These are phyloP conservation scores for Nemoura dubitans DNA, from an alignment of 2,888 invertebrate species.

Conservation along the genomic window DNA sequence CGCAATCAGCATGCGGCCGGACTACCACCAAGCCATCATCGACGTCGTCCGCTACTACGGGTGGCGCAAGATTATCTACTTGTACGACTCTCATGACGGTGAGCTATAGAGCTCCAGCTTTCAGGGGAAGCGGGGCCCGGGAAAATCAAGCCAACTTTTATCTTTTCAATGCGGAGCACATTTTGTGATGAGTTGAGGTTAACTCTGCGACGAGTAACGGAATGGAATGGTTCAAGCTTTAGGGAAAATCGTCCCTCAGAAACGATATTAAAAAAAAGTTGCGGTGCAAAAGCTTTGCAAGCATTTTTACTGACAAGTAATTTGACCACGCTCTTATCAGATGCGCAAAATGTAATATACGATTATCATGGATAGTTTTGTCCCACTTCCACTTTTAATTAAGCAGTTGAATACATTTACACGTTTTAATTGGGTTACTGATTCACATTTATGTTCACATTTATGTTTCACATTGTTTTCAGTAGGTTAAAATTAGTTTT, in stretches of 20 bases:
- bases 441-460: background rate
- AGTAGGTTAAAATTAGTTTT: background rate
- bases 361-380: background rate
- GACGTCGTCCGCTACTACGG: slow-evolving; percentile 93
- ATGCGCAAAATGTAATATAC: background rate
- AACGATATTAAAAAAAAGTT: background rate
- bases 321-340: background rate
- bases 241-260: background rate
- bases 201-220: background rate
- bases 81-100: slow-evolving; percentile 93
- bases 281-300: background rate
- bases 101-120: slow-evolving; percentile 59
- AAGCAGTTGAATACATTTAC: background rate
- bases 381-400: background rate
- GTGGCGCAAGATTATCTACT: slow-evolving; percentile 88
- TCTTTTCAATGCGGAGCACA: background rate
- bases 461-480: background rate
- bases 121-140: background rate
- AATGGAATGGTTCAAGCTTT: background rate
- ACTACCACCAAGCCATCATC: slow-evolving; percentile 94
- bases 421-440: background rate
- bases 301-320: background rate
- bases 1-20: slow-evolving; percentile 93
- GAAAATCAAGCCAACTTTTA: background rate
- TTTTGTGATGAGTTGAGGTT: background rate